Evolutionary conservation across 2,888 invertebrate genomes (phyloP).

Genomic region (Polietes domitor): DNA sequence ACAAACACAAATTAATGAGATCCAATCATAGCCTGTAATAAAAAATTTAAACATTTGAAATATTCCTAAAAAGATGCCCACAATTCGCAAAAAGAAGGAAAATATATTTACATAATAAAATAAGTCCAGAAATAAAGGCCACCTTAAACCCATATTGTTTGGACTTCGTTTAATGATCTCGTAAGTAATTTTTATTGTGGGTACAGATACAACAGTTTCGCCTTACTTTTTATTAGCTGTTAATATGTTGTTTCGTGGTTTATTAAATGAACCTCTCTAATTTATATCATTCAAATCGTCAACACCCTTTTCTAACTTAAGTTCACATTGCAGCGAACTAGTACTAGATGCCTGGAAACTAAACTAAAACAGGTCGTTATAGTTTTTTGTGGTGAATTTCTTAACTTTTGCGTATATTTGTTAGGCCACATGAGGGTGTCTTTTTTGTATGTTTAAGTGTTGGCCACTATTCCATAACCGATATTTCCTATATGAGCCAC

Average conservation of each 20-base stretch:
- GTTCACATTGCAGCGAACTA: not conserved
- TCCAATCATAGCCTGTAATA: too few relatives aligned
- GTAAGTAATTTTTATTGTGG: too few relatives aligned
- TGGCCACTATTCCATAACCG: slow-evolving; percentile 9
- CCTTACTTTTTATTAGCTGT: too few relatives aligned
- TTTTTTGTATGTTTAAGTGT: slow-evolving; percentile 36
- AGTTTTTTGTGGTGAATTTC: slow-evolving; percentile 24
- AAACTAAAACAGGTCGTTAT: slow-evolving; percentile 40
- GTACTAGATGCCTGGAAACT: not conserved
- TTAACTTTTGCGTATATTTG: slow-evolving; percentile 27
- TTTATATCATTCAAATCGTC: not conserved
- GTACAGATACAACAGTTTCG: too few relatives aligned
- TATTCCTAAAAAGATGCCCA: too few relatives aligned
- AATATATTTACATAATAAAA: too few relatives aligned
- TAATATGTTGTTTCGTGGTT: not conserved
- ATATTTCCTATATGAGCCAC: slow-evolving; percentile 30
- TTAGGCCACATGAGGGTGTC: slow-evolving; percentile 50
- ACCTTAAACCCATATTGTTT: too few relatives aligned
- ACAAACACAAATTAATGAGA: too few relatives aligned
- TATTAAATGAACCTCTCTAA: not conserved
- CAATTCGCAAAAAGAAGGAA: too few relatives aligned
- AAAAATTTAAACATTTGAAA: too few relatives aligned
- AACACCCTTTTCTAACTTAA: not conserved
- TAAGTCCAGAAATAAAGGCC: too few relatives aligned
- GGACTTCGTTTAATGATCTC: too few relatives aligned